Evolutionary conservation across 2,797 vertebrate species (phyloP).

Genomic region (Crocidura indochinensis): DNA sequence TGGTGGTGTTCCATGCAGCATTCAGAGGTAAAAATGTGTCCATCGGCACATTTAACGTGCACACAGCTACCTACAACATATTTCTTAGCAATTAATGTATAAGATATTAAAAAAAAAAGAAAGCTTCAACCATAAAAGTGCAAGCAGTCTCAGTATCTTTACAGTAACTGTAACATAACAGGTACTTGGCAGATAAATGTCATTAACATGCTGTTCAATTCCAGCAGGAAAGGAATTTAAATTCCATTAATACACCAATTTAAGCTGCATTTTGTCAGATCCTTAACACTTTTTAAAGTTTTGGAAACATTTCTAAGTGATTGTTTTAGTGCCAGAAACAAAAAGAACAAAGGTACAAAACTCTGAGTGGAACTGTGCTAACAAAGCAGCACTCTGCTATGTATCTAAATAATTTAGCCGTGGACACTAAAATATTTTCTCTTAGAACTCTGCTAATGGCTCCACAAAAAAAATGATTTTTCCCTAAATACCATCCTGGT

Average conservation of each 20-base stretch:
- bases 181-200: slow-evolving; percentile 5
- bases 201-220: neutral
- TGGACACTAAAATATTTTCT: slow-evolving; percentile 42
- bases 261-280: neutral
- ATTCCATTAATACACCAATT: slow-evolving; percentile 19
- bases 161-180: neutral
- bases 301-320: slow-evolving; percentile 21
- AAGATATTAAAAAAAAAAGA: neutral
- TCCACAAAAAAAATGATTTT: slow-evolving; percentile 36
- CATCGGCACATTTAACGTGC: neutral
- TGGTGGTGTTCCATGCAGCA: too few relatives aligned
- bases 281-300: slow-evolving; percentile 54
- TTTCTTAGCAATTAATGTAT: neutral
- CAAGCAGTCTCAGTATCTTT: neutral
- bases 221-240: slow-evolving; percentile 25
- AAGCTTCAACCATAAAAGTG: neutral
- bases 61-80: neutral
- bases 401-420: slow-evolving; percentile 1
- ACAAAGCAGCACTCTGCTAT: neutral
- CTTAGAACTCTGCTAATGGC: slow-evolving; percentile 58
- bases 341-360: neutral
- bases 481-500: slow-evolving; percentile 36
- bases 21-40: accelerated
- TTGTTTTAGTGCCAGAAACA: neutral
- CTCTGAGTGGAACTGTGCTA: neutral